These are phyloP conservation scores for Aleadryas rufinucha DNA, from an alignment of 2,113 vertebrate genomes.

Conservation along the genomic window DNA sequence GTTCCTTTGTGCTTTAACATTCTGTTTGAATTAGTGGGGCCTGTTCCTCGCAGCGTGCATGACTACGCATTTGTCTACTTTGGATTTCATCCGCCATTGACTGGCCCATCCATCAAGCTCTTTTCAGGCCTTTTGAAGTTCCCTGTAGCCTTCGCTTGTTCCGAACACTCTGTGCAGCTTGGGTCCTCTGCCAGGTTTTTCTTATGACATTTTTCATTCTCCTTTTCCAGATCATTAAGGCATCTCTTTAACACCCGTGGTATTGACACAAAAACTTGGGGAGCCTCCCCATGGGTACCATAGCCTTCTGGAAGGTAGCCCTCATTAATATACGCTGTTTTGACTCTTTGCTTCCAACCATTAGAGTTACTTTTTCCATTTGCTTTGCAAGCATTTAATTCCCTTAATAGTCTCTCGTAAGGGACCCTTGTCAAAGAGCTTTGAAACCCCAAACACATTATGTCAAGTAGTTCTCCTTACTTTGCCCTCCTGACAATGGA, in stretches of 20 bases:
- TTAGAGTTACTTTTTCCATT: slow-evolving; percentile 23
- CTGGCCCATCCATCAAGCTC: slow-evolving; percentile 60
- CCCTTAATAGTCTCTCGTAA: slow-evolving; percentile 10
- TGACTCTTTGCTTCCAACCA: neutral
- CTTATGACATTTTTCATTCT: slow-evolving; percentile 36
- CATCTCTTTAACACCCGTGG: neutral
- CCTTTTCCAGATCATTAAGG: slow-evolving; percentile 44
- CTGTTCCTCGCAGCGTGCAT: slow-evolving; percentile 36
- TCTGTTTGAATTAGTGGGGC: slow-evolving; percentile 64
- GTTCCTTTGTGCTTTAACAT: slow-evolving; percentile 8
- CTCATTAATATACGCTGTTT: neutral
- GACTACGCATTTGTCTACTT: slow-evolving; percentile 55
- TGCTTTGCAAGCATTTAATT: neutral
- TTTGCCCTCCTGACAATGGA: neutral
- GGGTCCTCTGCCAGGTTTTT: slow-evolving; percentile 53
- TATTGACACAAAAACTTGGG: neutral
- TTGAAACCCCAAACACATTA: slow-evolving; percentile 32
- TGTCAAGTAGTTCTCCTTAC: slow-evolving; percentile 33
- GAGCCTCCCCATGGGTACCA: neutral
- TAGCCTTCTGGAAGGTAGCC: neutral
- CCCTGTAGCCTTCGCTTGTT: slow-evolving; percentile 47
- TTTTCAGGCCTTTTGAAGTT: slow-evolving; percentile 57
- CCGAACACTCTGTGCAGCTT: slow-evolving; percentile 23
- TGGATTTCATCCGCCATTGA: slow-evolving; percentile 60
- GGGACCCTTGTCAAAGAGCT: slow-evolving; percentile 23